These are phyloP conservation scores for Dryocosmus kuriphilus DNA, from an alignment of 2,888 invertebrate genomes.

Conservation along the genomic window DNA sequence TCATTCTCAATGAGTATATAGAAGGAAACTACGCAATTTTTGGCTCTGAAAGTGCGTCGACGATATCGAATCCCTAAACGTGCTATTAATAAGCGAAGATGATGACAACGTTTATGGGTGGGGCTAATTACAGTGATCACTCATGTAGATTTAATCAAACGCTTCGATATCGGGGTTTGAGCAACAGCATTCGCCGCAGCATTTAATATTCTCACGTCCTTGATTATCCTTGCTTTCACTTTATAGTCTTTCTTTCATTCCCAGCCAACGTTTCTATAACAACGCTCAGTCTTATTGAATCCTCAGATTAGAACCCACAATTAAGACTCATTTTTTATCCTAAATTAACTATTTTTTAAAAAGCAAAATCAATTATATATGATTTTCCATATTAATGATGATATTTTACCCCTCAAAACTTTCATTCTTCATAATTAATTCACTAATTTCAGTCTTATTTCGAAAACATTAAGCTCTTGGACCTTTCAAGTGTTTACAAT, in stretches of 20 bases:
- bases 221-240: constrained; percentile 58
- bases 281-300: constrained; percentile 1
- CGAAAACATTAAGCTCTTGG: no score
- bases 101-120: constrained; percentile 67
- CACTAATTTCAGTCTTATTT: no score
- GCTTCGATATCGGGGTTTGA: constrained; percentile 50
- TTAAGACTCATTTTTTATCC: constrained; percentile 43
- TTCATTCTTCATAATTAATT: no score
- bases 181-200: constrained; percentile 40
- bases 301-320: background rate
- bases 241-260: constrained; percentile 48
- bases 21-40: constrained; percentile 61
- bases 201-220: constrained; percentile 52
- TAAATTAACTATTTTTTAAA: background rate
- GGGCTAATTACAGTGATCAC: constrained; percentile 66
- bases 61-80: constrained; percentile 62
- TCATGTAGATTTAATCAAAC: constrained; percentile 61
- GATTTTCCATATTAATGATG: no score
- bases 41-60: constrained; percentile 64
- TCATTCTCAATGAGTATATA: constrained; percentile 66
- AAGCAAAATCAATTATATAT: no score
- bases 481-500: no score
- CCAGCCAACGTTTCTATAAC: background rate
- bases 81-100: constrained; percentile 66
- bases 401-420: no score